Evolutionary conservation across 2,797 vertebrate species (phyloP), one percentile per base, ranked within the genome.

Genomic region (Schizothorax lantsangensis): DNA sequence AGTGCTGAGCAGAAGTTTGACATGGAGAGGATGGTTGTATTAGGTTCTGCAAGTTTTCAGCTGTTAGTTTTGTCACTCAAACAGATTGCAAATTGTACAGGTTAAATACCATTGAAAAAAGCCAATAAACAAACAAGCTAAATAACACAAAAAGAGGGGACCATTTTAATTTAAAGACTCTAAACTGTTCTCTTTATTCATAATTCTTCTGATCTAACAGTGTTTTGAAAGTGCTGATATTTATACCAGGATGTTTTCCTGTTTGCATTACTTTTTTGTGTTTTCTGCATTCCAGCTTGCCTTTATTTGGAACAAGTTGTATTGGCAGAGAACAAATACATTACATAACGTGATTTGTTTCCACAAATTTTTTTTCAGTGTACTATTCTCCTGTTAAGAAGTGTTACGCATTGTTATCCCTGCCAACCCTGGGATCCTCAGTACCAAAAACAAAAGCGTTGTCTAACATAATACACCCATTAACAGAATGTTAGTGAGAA

Each of bases 51-150:
- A 71, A 89, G 84, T 79, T 78, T 88, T 89, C 90, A 89, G 90
- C 88, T 90, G 86, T 88, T 88, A 73, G 21, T 79, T 78, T 87
- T 81, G 80, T 90, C 86, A 89, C 45, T 88, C 88, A 83, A 54
- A 57, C 54, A 62, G 57, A 59, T 84, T 21, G 33, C 77, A 86
- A 43, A 87, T 79, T 86, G 66, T 43, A 21, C 15, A 47, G 36
- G 47, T 75, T 87, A 38, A 75, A 43, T 66, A 11, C 45, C 38
- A 33, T 43, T 62, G 77, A 59, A 26, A 15, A 80, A 80, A 80
- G 19, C 49, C 49, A 77, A 77, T 36, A 21, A 54, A 54, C 74
- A 54, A 77, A 54, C 47, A 52, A 75, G 10, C 5, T 23, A 59
- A 52, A 77, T 23, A 7, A 11, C 36, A 33, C 45, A 74, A 49